A percentile compares a stretch with the other conserved stretches of the same genome.
These are phyloP conservation scores for Adineta ricciae DNA, from an alignment of 2,888 invertebrate genomes.

Conservation along the genomic window DNA sequence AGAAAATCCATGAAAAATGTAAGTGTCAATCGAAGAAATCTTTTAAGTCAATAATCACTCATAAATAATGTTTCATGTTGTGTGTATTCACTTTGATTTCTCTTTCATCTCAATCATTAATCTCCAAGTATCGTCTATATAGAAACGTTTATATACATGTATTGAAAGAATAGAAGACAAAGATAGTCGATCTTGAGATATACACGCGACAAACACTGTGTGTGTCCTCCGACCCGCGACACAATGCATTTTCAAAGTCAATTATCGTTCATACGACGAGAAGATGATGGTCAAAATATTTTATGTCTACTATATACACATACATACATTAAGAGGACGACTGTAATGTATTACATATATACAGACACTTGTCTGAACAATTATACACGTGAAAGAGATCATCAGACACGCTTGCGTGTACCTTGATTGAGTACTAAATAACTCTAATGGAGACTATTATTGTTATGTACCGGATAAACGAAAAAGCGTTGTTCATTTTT, in stretches of 20 bases:
- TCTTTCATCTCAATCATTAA: background rate
- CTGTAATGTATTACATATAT: background rate
- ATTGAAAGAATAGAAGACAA: background rate
- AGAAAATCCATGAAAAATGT: background rate
- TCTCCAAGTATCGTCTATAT: background rate
- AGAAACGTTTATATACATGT: background rate
- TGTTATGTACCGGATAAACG: background rate
- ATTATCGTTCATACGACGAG: background rate
- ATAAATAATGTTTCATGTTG: background rate
- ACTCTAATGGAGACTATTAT: background rate
- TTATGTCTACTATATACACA: background rate
- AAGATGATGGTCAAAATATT: slow-evolving; percentile 9
- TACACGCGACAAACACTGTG: background rate
- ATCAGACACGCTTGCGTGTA: slow-evolving; percentile 1
- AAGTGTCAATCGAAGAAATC: background rate
- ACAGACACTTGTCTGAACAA: slow-evolving; percentile 8
- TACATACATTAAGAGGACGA: background rate
- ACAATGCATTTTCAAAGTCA: slow-evolving; percentile 15
- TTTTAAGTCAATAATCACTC: background rate
- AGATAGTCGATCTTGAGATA: slow-evolving; percentile 7
- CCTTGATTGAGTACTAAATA: background rate
- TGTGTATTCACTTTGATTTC: background rate
- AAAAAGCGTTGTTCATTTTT: background rate
- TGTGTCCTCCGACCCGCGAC: background rate
- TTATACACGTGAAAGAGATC: background rate